phyloP scores from a whole-genome alignment of 2,797 vertebrate species.

The Melanotaenia pygmaea region DNA sequence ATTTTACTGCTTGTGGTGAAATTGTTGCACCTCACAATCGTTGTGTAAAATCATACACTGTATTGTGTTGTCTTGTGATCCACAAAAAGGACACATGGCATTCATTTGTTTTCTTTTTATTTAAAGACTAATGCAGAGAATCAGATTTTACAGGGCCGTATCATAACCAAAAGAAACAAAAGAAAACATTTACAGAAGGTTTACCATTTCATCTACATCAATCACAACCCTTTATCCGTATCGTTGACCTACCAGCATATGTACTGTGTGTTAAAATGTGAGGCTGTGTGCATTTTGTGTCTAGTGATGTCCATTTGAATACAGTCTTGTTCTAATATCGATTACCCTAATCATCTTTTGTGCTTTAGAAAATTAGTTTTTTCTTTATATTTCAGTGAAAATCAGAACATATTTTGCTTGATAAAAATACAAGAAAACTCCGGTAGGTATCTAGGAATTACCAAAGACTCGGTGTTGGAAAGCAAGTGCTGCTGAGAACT shows the following conservation, averaged over 20 bases:
- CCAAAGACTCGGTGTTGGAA: slow-evolving; percentile 74
- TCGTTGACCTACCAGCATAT: slow-evolving; percentile 60
- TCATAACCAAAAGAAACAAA: slow-evolving; percentile 82
- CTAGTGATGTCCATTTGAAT: slow-evolving; percentile 51
- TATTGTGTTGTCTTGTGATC: background rate
- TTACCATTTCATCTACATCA: slow-evolving; percentile 70
- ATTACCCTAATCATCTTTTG: slow-evolving; percentile 70
- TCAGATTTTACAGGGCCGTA: slow-evolving; percentile 85
- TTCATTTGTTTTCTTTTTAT: slow-evolving; percentile 84
- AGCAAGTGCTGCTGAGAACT: slow-evolving; percentile 72
- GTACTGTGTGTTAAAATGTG: slow-evolving; percentile 53
- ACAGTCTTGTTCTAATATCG: slow-evolving; percentile 44
- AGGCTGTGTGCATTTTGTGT: slow-evolving; percentile 55
- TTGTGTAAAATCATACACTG: no score
- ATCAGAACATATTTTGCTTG: slow-evolving; percentile 75
- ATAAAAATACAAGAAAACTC: slow-evolving; percentile 79
- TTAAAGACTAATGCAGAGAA: slow-evolving; percentile 86
- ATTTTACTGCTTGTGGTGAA: background rate
- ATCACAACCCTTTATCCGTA: slow-evolving; percentile 65
- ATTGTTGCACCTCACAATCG: background rate
- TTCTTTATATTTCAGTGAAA: slow-evolving; percentile 79
- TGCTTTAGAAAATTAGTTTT: slow-evolving; percentile 80
- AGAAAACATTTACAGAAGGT: slow-evolving; percentile 84
- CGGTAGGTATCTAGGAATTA: slow-evolving; percentile 76
- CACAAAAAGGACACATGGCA: slow-evolving; percentile 20